Conservation (phyloP, 2,797 vertebrate genomes). For the Rachycentron canadum region DNA sequence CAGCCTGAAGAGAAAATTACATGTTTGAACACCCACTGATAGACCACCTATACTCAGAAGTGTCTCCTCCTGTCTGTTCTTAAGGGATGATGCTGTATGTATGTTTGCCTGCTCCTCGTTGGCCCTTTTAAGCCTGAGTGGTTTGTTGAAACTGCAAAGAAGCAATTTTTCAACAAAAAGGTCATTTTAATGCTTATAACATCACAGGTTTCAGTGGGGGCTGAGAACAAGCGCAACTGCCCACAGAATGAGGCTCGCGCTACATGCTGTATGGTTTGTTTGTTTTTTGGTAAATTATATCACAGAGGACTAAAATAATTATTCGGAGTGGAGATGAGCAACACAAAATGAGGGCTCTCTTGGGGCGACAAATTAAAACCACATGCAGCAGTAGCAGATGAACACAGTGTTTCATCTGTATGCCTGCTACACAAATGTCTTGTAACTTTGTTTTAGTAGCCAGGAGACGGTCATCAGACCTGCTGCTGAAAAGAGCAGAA, state of each 20-base stretch:
- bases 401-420: slow-evolving; percentile 2
- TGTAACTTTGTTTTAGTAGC: not conserved
- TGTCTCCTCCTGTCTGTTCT: slow-evolving; percentile 36
- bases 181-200: slow-evolving; percentile 28
- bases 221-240: not conserved
- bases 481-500: not conserved
- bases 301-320: slow-evolving; percentile 1
- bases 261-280: not conserved
- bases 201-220: slow-evolving; percentile 10
- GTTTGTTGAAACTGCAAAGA: slow-evolving; percentile 43
- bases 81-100: slow-evolving; percentile 20
- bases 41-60: slow-evolving; percentile 67
- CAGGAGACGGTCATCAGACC: not conserved
- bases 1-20: slow-evolving; percentile 54
- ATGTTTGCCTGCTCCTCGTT: not conserved
- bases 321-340: slow-evolving; percentile 1
- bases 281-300: slow-evolving; percentile 4
- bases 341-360: not conserved
- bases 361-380: not conserved
- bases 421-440: not conserved
- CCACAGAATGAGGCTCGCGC: not conserved
- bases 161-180: slow-evolving; percentile 39
- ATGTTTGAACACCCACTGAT: slow-evolving; percentile 54
- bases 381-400: slow-evolving; percentile 1
- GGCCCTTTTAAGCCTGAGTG: slow-evolving; percentile 38